Conservation (phyloP, 2,888 invertebrate genomes). For the Lasioglossum morio region DNA sequence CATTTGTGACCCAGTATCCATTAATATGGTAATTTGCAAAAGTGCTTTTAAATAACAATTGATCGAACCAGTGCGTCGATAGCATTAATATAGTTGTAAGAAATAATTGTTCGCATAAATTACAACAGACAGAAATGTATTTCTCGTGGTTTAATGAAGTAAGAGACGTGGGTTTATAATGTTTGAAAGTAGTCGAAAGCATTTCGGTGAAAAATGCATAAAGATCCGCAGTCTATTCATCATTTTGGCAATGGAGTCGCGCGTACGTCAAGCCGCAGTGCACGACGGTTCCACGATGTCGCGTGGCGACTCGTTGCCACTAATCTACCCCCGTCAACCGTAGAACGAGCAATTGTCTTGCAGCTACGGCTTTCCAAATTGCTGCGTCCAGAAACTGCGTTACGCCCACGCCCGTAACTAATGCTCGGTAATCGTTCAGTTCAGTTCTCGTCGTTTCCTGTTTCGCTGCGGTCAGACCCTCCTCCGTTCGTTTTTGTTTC, state of each 20-base stretch:
- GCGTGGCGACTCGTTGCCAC: slow-evolving; percentile 63
- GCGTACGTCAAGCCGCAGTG: slow-evolving; percentile 54
- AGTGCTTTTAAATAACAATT: too few relatives aligned
- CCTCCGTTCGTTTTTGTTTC: neutral
- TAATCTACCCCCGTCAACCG: slow-evolving; percentile 58
- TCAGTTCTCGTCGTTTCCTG: slow-evolving; percentile 54
- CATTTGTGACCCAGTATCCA: too few relatives aligned
- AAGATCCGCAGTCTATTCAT: neutral
- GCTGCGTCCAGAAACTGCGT: slow-evolving; percentile 52
- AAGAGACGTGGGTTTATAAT: too few relatives aligned
- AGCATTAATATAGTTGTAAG: too few relatives aligned
- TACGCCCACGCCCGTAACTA: slow-evolving; percentile 51
- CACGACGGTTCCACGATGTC: slow-evolving; percentile 63
- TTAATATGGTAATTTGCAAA: too few relatives aligned
- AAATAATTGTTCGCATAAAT: too few relatives aligned
- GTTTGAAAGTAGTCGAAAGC: too few relatives aligned
- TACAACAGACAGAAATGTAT: too few relatives aligned
- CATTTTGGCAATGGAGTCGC: slow-evolving; percentile 53
- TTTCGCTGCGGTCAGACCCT: slow-evolving; percentile 35
- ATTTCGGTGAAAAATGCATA: neutral
- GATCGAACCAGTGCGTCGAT: too few relatives aligned
- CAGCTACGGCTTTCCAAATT: slow-evolving; percentile 63
- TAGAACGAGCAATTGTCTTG: slow-evolving; percentile 62
- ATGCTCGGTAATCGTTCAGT: slow-evolving; percentile 62
- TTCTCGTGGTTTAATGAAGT: too few relatives aligned